Evolutionary conservation across 2,797 vertebrate genomes (phyloP).

Genomic region (Enteromius thamalakanensis): DNA sequence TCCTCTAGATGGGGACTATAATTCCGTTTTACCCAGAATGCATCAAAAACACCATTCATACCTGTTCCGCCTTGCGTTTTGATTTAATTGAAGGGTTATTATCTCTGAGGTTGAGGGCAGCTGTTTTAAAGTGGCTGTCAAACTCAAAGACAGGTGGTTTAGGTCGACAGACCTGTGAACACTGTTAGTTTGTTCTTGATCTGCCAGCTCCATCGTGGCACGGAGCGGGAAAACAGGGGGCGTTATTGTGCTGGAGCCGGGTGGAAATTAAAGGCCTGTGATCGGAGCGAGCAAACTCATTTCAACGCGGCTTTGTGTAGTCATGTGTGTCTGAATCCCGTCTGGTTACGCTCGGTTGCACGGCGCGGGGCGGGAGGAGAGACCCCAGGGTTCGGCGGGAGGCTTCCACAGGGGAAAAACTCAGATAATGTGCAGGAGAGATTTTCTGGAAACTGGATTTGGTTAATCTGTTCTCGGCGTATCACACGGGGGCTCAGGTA

Average conservation of each 20-base stretch:
- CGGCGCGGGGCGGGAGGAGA: slow-evolving; percentile 47
- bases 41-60: slow-evolving; percentile 17
- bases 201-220: neutral
- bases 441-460: slow-evolving; percentile 51
- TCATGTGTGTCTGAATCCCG: slow-evolving; percentile 67
- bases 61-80: neutral
- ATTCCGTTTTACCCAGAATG: slow-evolving; percentile 10
- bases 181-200: slow-evolving; percentile 25
- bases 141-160: slow-evolving; percentile 23
- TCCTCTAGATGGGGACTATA: slow-evolving; percentile 8
- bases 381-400: slow-evolving; percentile 47
- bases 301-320: slow-evolving; percentile 63
- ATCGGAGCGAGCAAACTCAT: slow-evolving; percentile 57
- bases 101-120: neutral
- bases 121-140: slow-evolving; percentile 19
- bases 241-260: slow-evolving; percentile 45
- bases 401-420: slow-evolving; percentile 32
- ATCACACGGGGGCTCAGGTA: slow-evolving; percentile 4
- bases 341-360: slow-evolving; percentile 62
- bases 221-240: slow-evolving; percentile 38
- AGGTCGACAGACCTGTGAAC: slow-evolving; percentile 3
- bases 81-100: slow-evolving; percentile 29
- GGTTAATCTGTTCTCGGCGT: slow-evolving; percentile 41
- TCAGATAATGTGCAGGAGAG: neutral
- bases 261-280: slow-evolving; percentile 54